phyloP scores from a whole-genome alignment of 2,113 vertebrate species.

The Ophthalmolycus amberensis region DNA sequence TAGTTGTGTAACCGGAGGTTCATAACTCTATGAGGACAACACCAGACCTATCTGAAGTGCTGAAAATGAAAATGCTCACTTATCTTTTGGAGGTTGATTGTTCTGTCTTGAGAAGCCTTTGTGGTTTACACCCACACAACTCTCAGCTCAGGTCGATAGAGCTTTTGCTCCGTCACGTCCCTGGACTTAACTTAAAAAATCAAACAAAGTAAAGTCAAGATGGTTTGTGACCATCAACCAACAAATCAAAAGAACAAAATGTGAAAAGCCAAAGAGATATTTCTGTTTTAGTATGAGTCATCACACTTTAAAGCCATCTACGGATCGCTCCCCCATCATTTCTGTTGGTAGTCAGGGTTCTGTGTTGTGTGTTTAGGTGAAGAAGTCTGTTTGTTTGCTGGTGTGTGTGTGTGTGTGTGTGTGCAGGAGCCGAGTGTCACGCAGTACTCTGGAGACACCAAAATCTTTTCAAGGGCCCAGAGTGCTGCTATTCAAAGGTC shows the following conservation, averaged over 20 bases:
- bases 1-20: neutral
- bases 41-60: neutral
- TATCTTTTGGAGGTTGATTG: neutral
- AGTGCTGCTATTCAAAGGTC: constrained; percentile 56
- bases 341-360: neutral
- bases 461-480: constrained; percentile 59
- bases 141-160: neutral
- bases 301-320: neutral
- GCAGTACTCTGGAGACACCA: constrained; percentile 51
- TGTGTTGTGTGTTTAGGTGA: constrained; percentile 10
- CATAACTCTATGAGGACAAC: neutral
- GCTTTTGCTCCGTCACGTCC: neutral
- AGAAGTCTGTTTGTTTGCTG: constrained; percentile 23
- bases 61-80: neutral
- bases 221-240: neutral
- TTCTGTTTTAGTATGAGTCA: constrained; percentile 5
- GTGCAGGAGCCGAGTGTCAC: constrained; percentile 41
- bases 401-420: constrained; percentile 47
- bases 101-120: neutral
- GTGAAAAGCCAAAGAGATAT: neutral
- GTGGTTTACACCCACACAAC: neutral
- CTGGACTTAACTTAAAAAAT: neutral
- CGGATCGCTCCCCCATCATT: neutral
- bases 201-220: no score
- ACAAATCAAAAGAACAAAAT: neutral